phyloP scores from a whole-genome alignment of 1,140 invertebrate species.

The Zophobas morio region DNA sequence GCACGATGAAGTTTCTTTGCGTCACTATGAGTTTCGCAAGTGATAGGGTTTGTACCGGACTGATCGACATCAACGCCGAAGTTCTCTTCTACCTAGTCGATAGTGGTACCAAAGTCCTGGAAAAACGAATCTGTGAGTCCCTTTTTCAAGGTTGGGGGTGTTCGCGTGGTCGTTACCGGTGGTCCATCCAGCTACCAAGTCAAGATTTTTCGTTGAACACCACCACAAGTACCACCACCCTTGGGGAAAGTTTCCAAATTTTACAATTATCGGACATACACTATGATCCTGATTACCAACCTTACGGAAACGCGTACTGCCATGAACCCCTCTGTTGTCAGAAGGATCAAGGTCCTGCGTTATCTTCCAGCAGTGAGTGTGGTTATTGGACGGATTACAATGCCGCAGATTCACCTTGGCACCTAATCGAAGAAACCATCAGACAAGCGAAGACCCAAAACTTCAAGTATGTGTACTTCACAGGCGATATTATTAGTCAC shows the following conservation, averaged over 20 bases:
- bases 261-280: conserved; percentile 88
- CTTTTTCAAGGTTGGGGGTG: conserved; percentile 69
- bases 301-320: conserved; percentile 78
- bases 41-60: conserved; percentile 72
- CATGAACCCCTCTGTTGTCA: conserved; percentile 86
- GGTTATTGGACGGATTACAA: conserved; percentile 87
- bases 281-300: conserved; percentile 82
- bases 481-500: conserved; percentile 89
- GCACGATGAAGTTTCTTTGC: conserved; percentile 67
- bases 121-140: conserved; percentile 71
- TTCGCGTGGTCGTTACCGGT: conserved; percentile 68
- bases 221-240: conserved; percentile 37
- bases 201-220: conserved; percentile 46
- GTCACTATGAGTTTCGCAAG: conserved; percentile 70
- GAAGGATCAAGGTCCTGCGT: conserved; percentile 61
- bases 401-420: conserved; percentile 75
- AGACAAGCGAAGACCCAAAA: conserved; percentile 53
- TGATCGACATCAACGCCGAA: conserved; percentile 72
- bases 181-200: conserved; percentile 71
- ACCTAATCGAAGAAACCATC: conserved; percentile 53
- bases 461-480: conserved; percentile 84
- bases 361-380: conserved; percentile 69
- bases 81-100: conserved; percentile 72
- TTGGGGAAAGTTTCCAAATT: conserved; percentile 69
- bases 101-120: conserved; percentile 67